Percentiles rank a stretch among this genome's conserved stretches.
These are phyloP conservation scores for Mustela lutreola DNA, from an alignment of 2,113 vertebrate species.

Conservation along the genomic window DNA sequence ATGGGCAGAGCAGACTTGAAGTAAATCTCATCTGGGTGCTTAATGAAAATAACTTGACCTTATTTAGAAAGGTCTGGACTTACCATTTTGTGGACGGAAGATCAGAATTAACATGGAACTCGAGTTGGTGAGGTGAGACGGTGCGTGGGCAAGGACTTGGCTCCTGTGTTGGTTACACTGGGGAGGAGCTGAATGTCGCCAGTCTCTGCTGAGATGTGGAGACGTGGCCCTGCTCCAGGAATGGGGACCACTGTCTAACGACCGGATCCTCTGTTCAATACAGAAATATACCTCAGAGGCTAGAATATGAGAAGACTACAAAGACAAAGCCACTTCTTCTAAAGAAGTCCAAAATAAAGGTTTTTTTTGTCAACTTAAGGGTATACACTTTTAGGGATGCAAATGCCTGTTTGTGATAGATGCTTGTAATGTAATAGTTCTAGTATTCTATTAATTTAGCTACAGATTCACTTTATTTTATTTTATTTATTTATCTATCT, in stretches of 20 bases:
- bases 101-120: neutral
- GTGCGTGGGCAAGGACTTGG: neutral
- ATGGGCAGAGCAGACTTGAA: neutral
- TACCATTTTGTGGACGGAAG: neutral
- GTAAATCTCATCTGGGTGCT: neutral
- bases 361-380: neutral
- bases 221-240: neutral
- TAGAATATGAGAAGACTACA: neutral
- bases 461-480: neutral
- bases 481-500: too few relatives aligned
- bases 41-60: neutral
- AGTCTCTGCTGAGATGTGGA: neutral
- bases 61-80: neutral
- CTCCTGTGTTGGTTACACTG: neutral
- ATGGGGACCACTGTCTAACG: neutral
- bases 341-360: neutral
- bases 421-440: neutral
- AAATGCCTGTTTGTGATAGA: neutral
- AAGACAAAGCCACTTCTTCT: neutral
- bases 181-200: accelerated
- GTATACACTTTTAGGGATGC: neutral
- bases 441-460: neutral
- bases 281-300: neutral
- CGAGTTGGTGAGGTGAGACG: neutral
- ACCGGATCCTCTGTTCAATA: neutral